Evolutionary conservation across 2,888 invertebrate species (phyloP), one percentile per base, ranked within the genome.

Genomic region (Acrobasis consociella): DNA sequence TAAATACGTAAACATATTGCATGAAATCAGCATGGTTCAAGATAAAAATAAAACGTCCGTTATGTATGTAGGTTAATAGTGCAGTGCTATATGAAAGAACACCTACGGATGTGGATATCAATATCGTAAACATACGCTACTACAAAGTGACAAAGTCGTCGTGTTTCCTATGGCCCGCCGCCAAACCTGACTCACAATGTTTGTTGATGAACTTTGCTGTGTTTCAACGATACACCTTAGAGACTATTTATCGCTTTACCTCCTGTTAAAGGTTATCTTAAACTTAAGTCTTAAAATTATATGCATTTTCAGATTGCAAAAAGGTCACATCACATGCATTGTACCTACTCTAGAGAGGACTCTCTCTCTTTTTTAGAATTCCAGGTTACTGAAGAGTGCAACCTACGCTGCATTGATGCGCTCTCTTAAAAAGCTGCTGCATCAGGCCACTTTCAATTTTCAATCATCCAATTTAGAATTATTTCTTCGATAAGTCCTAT

Each of bases 21-120:
- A 22, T 11, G 59, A 15, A 59, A 59, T 49, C 37, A 46, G 49
- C 11, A 38, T 51, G 51, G 22, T 49, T 3, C 42, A 31, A 42
- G 46, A 46, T 61, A 53, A 42, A 61, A 61, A 61, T 61, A 61
- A 59, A 61, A 46, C 42, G 22, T 22, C 31, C n/a, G n/a, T 22
- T 49, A 61, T 61, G n/a, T 49, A 61, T 61, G n/a, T 61, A 16
- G 53, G 61, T 61, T 38, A 61, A 53, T 49, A 61, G 61, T 22
- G 52, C 13, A 3, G 22, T 31, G 53, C 61, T 46, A 46, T 53
- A 61, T 61, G 46, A 61, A 46, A 15, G 16, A 53, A 61, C 52
- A 42, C 52, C 61, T 46, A 37, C 51, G 39, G 37, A 42, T 51
- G 60, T 42, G 39, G 51, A 17, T 17, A 38, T 31, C 31, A 31